Conservation (phyloP, 2,888 invertebrate genomes). For the Mythimna vitellina region DNA sequence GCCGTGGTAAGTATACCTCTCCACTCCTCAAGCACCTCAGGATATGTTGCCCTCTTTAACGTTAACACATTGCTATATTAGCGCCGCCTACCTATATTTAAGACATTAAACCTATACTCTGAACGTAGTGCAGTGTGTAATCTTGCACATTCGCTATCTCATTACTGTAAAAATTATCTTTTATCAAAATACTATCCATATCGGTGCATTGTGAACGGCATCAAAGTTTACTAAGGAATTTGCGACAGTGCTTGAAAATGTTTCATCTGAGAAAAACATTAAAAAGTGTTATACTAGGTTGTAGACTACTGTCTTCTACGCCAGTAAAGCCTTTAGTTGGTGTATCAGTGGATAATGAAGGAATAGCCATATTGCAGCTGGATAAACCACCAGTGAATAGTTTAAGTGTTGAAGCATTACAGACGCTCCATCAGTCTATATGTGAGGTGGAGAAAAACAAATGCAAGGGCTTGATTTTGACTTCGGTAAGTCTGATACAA, state of each 20-base stretch:
- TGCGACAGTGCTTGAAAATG: slow-evolving; percentile 21
- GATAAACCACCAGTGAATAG: slow-evolving; percentile 94
- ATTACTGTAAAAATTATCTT: slow-evolving; percentile 14
- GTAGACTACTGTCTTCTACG: slow-evolving; percentile 11
- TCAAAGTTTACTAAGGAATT: background rate
- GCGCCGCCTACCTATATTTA: background rate
- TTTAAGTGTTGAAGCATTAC: slow-evolving; percentile 92
- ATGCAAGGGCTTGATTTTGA: slow-evolving; percentile 93
- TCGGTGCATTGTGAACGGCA: slow-evolving; percentile 1
- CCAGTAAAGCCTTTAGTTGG: slow-evolving; percentile 41
- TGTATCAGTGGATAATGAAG: slow-evolving; percentile 85
- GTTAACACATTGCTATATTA: background rate
- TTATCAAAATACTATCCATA: slow-evolving; percentile 11
- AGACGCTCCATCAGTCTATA: slow-evolving; percentile 89
- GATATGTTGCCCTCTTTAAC: background rate
- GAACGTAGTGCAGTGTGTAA: background rate
- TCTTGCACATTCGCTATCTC: background rate
- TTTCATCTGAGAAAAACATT: slow-evolving; percentile 8
- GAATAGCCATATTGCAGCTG: slow-evolving; percentile 92
- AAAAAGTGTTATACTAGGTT: background rate
- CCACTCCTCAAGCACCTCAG: no score
- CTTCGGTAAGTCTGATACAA: slow-evolving; percentile 90
- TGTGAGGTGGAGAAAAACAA: slow-evolving; percentile 90
- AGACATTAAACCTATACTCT: background rate
- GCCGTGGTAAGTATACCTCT: no score